Conservation (phyloP, 37 sponge, comb jelly and placozoan genomes). For the Cladorhizidae sp. region DNA sequence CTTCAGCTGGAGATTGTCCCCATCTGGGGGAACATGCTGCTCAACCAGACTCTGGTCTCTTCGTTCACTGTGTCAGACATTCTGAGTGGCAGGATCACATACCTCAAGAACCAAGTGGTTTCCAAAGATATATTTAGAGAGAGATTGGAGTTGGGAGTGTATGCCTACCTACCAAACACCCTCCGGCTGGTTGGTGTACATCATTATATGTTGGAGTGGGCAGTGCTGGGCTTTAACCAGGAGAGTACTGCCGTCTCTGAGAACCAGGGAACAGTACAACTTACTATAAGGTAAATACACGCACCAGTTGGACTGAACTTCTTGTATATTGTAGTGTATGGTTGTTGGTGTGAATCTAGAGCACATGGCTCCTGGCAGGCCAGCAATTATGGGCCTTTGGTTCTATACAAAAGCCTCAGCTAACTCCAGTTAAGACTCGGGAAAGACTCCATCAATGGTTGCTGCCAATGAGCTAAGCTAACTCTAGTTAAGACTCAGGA, state of each 20-base stretch:
- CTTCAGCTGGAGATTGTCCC: slow-evolving; percentile 1
- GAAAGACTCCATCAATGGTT: too few relatives aligned
- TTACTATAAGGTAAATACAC: slow-evolving; percentile 19
- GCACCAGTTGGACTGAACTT: too few relatives aligned
- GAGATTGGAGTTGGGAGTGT: background rate
- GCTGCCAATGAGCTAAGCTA: too few relatives aligned
- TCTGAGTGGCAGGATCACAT: background rate
- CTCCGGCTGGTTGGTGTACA: background rate
- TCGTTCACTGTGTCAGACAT: slow-evolving; percentile 22
- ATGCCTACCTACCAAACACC: background rate
- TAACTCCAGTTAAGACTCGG: too few relatives aligned
- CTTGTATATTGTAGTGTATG: too few relatives aligned
- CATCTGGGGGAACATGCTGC: background rate
- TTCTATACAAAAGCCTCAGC: too few relatives aligned
- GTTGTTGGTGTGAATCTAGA: too few relatives aligned
- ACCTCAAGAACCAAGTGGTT: background rate
- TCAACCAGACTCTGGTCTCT: background rate
- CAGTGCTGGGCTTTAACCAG: background rate
- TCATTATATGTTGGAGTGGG: slow-evolving; percentile 1
- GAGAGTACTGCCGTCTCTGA: background rate
- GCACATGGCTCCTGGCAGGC: too few relatives aligned
- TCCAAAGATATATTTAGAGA: background rate
- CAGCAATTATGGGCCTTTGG: too few relatives aligned
- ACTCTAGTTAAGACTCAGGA: too few relatives aligned
- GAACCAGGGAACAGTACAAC: background rate